These are phyloP conservation scores for Plecturocebus donacophilus DNA, from an alignment of 2,113 vertebrate species.

Conservation along the genomic window DNA sequence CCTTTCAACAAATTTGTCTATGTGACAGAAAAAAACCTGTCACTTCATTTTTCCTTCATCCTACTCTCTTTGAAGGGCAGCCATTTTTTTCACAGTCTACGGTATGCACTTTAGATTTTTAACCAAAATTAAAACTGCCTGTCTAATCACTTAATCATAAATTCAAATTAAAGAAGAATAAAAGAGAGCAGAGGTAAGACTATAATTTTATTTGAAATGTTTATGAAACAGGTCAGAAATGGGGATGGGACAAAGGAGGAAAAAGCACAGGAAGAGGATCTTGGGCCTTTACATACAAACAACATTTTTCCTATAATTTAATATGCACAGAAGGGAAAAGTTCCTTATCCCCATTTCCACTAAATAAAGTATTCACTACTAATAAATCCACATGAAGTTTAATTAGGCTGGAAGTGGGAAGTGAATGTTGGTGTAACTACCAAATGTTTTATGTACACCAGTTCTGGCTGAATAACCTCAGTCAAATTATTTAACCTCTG, in stretches of 20 bases:
- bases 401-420: neutral
- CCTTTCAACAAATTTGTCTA: neutral
- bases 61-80: neutral
- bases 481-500: neutral
- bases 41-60: neutral
- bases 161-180: neutral
- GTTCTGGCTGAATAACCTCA: neutral
- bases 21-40: neutral
- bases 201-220: neutral
- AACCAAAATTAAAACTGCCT: conserved; percentile 29
- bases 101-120: neutral
- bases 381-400: neutral
- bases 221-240: neutral
- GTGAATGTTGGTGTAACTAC: neutral
- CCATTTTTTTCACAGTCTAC: conserved; percentile 37
- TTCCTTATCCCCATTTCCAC: neutral
- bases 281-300: neutral
- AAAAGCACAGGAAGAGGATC: neutral
- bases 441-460: neutral
- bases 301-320: neutral
- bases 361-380: neutral
- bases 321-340: neutral
- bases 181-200: neutral
- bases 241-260: neutral
- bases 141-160: neutral